Evolutionary conservation across 2,113 vertebrate species (phyloP), one percentile per base, ranked within the genome.

Genomic region (Panurus biarmicus): DNA sequence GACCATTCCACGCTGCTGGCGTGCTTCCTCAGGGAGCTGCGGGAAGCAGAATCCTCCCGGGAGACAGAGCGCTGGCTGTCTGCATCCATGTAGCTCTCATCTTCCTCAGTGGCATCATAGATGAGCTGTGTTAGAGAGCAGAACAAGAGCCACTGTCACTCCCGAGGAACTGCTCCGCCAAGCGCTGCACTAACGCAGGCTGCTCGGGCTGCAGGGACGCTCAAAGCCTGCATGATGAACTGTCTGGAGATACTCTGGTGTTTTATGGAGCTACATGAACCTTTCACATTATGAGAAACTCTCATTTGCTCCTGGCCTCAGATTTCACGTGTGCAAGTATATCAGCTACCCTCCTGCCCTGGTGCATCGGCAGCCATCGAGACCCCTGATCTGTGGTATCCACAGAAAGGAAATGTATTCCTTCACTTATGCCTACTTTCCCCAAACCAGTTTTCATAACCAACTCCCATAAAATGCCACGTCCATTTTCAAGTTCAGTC

Each of bases 41-140:
- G 78, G 38, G 51, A 58, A 18, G 78, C 61, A 6, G 60, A 7
- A 36, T 54, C 14, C 9, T 76, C 83, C 73, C 11, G 42, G 44
- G 57, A 92, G 10, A 79, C 58, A 3, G 13, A 58, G 60, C 82
- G 93, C 47, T 66, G 38, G 28, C 97, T 98, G 62, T 80, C 90
- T 25, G 58, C 8, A 2, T 91, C 95, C 31, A 70, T 79, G 7
- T 88, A 10, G 1, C 89, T 93, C 20, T 97, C 56, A 5, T 97
- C 96, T 25, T 98, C 97, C 15, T 96, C 64, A 0, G 91, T 87
- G 50, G 47, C 60, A 66, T 95, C 97, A 1, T 91, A 94, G 5
- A 76, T 42, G 42, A 97, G 81, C 97, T 98, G 91, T 51, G 85
- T 66, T 36, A 73, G 9, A 54, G 44, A 88, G 7, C 12, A 54